phyloP scores from a whole-genome alignment of 1,140 invertebrate genomes.

The Papilio xuthus region DNA sequence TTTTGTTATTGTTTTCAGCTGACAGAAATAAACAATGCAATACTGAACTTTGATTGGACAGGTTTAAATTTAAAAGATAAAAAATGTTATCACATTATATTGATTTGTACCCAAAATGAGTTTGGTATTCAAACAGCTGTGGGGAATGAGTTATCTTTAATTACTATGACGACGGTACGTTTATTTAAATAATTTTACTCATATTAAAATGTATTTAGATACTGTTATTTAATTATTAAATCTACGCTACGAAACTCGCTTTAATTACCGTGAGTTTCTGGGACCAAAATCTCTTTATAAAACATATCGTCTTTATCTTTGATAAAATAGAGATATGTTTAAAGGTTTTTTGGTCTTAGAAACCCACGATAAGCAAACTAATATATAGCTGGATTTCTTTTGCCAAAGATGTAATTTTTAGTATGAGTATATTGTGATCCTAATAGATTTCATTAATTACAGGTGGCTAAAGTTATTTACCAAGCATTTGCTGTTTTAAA shows the following conservation, averaged over 20 bases:
- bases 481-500: constrained; percentile 61
- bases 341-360: no score
- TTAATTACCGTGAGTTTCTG: no score
- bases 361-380: no score
- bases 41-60: constrained; percentile 63
- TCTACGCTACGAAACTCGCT: no score
- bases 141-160: constrained; percentile 60
- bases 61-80: constrained; percentile 52
- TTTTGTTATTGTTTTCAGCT: constrained; percentile 48
- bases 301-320: no score
- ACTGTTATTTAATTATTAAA: no score
- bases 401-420: no score
- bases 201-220: not conserved
- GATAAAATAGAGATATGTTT: no score
- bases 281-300: no score
- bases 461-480: constrained; percentile 66
- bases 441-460: constrained; percentile 41
- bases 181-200: constrained; percentile 9
- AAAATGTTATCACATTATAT: constrained; percentile 59
- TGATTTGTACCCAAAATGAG: constrained; percentile 61
- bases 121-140: constrained; percentile 63
- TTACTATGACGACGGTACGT: constrained; percentile 67
- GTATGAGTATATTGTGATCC: no score
- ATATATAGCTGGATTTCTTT: no score
- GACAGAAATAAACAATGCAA: constrained; percentile 43